Percentiles rank a stretch among this genome's conserved stretches.
These are phyloP conservation scores for Drosophila paracracens DNA, from an alignment of 2,888 invertebrate genomes.

Conservation along the genomic window DNA sequence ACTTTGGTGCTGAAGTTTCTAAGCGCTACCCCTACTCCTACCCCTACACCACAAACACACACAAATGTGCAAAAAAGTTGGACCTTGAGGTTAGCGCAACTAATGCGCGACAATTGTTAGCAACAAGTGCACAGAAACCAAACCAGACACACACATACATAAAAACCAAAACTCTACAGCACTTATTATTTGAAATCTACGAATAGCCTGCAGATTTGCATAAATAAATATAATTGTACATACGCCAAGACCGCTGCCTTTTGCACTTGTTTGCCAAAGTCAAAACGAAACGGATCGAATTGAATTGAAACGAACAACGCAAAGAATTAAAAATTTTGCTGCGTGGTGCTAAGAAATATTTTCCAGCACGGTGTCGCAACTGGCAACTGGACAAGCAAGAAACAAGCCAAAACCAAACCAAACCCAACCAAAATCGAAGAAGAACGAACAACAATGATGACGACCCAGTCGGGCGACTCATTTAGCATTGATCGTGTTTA, in stretches of 20 bases:
- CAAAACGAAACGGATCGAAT: constrained; percentile 10
- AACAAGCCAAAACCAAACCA: constrained; percentile 11
- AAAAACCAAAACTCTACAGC: constrained; percentile 13
- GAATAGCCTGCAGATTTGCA: constrained; percentile 65
- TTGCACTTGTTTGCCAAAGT: constrained; percentile 50
- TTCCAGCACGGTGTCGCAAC: constrained; percentile 61
- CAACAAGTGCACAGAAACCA: constrained; percentile 39
- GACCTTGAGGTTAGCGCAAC: constrained; percentile 59
- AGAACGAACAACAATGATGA: constrained; percentile 39
- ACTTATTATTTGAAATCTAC: constrained; percentile 40
- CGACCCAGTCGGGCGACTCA: constrained; percentile 21
- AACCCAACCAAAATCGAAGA: constrained; percentile 31
- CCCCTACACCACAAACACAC: background rate
- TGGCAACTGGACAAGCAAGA: constrained; percentile 35
- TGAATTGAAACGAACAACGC: background rate
- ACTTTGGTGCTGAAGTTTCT: constrained; percentile 51
- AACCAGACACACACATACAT: constrained; percentile 7
- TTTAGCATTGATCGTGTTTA: constrained; percentile 77
- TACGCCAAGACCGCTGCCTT: constrained; percentile 25
- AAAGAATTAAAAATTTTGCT: background rate
- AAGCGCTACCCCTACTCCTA: background rate
- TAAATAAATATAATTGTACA: constrained; percentile 65
- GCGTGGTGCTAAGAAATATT: constrained; percentile 59
- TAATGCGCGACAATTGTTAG: constrained; percentile 61
- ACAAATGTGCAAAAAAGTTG: constrained; percentile 43